phyloP scores from a whole-genome alignment of 1,140 invertebrate genomes.

The Antheraea mylitta region DNA sequence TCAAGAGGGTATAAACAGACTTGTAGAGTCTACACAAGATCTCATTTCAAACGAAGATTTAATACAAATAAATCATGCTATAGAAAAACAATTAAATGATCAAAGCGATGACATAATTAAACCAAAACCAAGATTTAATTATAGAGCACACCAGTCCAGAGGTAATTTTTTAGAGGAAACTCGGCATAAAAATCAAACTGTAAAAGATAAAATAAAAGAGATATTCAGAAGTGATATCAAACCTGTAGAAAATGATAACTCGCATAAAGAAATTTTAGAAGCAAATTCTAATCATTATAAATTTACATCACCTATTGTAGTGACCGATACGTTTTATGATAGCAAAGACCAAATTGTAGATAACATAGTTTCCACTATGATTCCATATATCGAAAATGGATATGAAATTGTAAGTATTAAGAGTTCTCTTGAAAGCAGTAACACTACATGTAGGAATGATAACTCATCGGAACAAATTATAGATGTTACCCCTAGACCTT shows the following conservation, averaged over 20 bases:
- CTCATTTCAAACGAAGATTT: constrained; percentile 79
- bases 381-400: constrained; percentile 60
- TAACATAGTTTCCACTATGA: constrained; percentile 63
- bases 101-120: constrained; percentile 56
- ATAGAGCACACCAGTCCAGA: constrained; percentile 22
- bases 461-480: constrained; percentile 38
- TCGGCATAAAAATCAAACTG: constrained; percentile 36
- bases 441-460: constrained; percentile 18
- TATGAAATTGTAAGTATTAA: constrained; percentile 56
- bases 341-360: constrained; percentile 58
- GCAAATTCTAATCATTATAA: constrained; percentile 45
- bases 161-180: constrained; percentile 26
- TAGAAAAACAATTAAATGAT: constrained; percentile 51
- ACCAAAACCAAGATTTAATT: constrained; percentile 37
- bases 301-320: constrained; percentile 61
- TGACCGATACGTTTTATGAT: constrained; percentile 51
- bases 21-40: constrained; percentile 78
- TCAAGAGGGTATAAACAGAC: constrained; percentile 63
- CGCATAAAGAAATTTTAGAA: constrained; percentile 34
- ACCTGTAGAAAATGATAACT: constrained; percentile 27
- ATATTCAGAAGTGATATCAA: constrained; percentile 42
- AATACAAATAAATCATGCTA: constrained; percentile 77
- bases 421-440: constrained; percentile 15
- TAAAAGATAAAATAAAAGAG: constrained; percentile 56
- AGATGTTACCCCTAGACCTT: constrained; percentile 72